These are phyloP conservation scores for Seriola dumerili DNA, from an alignment of 2,113 vertebrate genomes.

Conservation along the genomic window DNA sequence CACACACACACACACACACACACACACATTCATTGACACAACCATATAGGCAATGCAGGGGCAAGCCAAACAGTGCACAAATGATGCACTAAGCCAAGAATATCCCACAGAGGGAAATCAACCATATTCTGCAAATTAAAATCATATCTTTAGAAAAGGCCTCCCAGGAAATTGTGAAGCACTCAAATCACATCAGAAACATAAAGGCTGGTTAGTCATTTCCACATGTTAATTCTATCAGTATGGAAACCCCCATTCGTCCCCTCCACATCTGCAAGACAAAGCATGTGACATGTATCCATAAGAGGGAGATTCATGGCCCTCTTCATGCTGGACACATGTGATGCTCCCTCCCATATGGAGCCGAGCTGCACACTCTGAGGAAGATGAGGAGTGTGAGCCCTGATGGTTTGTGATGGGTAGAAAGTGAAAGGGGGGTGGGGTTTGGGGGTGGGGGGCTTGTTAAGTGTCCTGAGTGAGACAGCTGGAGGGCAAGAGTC, in stretches of 20 bases:
- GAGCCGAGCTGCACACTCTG: conserved; percentile 46
- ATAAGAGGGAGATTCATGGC: conserved; percentile 80
- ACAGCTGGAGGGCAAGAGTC: conserved; percentile 71
- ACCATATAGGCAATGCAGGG: conserved; percentile 26
- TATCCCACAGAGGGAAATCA: conserved; percentile 68
- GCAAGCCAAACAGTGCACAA: conserved; percentile 52
- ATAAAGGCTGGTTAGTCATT: conserved; percentile 77
- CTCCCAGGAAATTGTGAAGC: conserved; percentile 78
- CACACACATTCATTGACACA: no score
- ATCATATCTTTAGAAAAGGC: conserved; percentile 75
- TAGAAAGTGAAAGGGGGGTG: conserved; percentile 9
- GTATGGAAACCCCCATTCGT: conserved; percentile 68
- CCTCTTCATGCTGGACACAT: conserved; percentile 75
- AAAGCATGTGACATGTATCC: conserved; percentile 80
- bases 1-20: no score
- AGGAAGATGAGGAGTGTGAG: conserved; percentile 32
- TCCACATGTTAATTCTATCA: conserved; percentile 85
- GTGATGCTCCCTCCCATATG: conserved; percentile 74
- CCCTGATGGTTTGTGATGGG: conserved; percentile 40
- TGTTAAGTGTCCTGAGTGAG: conserved; percentile 69
- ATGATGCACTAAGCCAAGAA: conserved; percentile 44
- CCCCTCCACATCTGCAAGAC: conserved; percentile 72
- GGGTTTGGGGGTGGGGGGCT: neutral
- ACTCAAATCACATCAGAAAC: conserved; percentile 74
- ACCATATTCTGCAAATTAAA: conserved; percentile 76